These are phyloP conservation scores for Python bivittatus DNA, from an alignment of 2,113 vertebrate genomes.

Conservation along the genomic window DNA sequence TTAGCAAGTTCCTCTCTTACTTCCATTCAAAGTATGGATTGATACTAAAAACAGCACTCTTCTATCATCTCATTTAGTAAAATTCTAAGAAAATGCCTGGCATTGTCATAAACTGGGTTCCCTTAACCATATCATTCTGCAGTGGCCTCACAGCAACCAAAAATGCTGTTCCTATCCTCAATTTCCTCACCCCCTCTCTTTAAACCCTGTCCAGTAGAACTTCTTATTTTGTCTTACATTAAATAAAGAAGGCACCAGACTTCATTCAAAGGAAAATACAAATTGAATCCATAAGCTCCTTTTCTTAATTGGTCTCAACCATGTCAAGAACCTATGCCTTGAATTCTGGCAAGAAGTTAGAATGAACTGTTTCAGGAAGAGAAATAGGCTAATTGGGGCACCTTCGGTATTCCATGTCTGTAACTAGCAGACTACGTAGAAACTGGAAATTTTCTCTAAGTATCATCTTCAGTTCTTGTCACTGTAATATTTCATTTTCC, in stretches of 20 bases:
- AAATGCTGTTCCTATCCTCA: constrained; percentile 33
- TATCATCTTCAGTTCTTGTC: not conserved
- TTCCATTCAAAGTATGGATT: not conserved
- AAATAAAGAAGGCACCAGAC: constrained; percentile 48
- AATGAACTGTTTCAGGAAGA: constrained; percentile 46
- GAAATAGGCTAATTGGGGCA: constrained; percentile 60
- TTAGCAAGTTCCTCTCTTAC: constrained; percentile 50
- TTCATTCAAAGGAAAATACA: constrained; percentile 56
- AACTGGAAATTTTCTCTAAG: not conserved
- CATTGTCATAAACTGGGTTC: not conserved
- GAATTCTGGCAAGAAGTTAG: constrained; percentile 51
- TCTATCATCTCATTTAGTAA: not conserved
- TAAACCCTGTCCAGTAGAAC: not conserved
- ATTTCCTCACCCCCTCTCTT: not conserved
- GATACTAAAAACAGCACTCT: not conserved
- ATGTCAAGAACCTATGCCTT: constrained; percentile 47
- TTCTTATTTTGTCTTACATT: constrained; percentile 35
- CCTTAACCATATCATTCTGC: too few species aligned
- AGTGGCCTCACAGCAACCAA: not conserved
- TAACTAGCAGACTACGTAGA: constrained; percentile 50
- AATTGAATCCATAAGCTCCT: constrained; percentile 24
- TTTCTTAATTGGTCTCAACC: constrained; percentile 63
- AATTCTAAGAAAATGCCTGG: not conserved
- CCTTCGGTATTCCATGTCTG: constrained; percentile 47
- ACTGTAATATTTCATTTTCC: not conserved